Percentiles rank a stretch among this genome's conserved stretches.
phyloP scores from a whole-genome alignment of 2,113 vertebrate genomes.

The Pituophis catenifer region DNA sequence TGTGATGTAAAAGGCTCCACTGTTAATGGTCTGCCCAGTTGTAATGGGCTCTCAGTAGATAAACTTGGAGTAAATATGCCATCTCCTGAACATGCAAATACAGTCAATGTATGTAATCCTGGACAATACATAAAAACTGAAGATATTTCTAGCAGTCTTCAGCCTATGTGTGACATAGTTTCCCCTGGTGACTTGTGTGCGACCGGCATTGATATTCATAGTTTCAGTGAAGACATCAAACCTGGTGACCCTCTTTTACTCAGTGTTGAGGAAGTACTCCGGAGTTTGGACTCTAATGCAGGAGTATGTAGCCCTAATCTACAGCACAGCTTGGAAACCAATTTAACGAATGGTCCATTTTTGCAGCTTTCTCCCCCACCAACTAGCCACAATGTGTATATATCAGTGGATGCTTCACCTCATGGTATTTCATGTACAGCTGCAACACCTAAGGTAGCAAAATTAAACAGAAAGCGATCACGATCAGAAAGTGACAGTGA shows the following conservation, averaged over 20 bases:
- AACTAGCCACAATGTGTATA: slow-evolving; percentile 77
- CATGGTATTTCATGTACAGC: slow-evolving; percentile 77
- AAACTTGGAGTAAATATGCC: slow-evolving; percentile 81
- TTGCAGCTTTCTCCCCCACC: slow-evolving; percentile 79
- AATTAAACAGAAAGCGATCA: slow-evolving; percentile 90
- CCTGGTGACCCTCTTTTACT: slow-evolving; percentile 86
- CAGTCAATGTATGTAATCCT: slow-evolving; percentile 77
- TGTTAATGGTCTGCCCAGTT: slow-evolving; percentile 87
- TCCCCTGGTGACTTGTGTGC: slow-evolving; percentile 80
- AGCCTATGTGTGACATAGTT: slow-evolving; percentile 83
- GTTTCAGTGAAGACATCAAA: slow-evolving; percentile 89
- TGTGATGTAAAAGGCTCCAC: slow-evolving; percentile 72
- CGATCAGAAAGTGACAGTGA: slow-evolving; percentile 95
- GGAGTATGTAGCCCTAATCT: slow-evolving; percentile 77
- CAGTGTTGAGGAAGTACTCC: slow-evolving; percentile 90
- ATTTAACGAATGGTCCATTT: slow-evolving; percentile 81
- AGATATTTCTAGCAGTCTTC: slow-evolving; percentile 77
- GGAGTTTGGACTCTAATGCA: slow-evolving; percentile 84
- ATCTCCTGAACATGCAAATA: slow-evolving; percentile 77
- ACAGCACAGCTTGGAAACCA: slow-evolving; percentile 75
- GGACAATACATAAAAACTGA: slow-evolving; percentile 83
- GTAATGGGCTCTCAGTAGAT: slow-evolving; percentile 85
- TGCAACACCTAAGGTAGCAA: slow-evolving; percentile 80
- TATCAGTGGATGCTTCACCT: slow-evolving; percentile 73
- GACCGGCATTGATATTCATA: slow-evolving; percentile 83